These are phyloP conservation scores for Philaenus spumarius DNA, from an alignment of 1,140 invertebrate genomes.

Conservation along the genomic window DNA sequence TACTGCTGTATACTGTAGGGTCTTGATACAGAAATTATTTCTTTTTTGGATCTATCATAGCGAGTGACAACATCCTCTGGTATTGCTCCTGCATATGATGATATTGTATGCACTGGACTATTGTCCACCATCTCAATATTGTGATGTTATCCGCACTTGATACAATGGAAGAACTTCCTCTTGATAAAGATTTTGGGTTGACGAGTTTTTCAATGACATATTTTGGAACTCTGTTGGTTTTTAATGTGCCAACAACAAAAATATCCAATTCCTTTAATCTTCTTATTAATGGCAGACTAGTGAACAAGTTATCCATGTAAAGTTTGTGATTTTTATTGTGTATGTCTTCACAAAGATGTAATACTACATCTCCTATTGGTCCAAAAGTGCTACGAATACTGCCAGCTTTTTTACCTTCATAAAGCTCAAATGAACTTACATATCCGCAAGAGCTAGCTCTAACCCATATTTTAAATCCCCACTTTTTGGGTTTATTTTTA, in stretches of 20 bases:
- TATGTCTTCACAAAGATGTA: slow-evolving; percentile 26
- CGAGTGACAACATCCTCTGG: background rate
- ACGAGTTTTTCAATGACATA: slow-evolving; percentile 6
- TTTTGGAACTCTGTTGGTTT: slow-evolving; percentile 16
- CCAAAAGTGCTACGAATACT: slow-evolving; percentile 29
- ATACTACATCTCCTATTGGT: slow-evolving; percentile 34
- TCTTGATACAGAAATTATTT: background rate
- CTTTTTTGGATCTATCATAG: slow-evolving; percentile 2
- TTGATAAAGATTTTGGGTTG: slow-evolving; percentile 3
- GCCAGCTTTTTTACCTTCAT: slow-evolving; percentile 30
- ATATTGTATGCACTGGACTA: background rate
- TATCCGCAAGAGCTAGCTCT: slow-evolving; percentile 28
- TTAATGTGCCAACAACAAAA: slow-evolving; percentile 17
- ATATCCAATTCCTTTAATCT: slow-evolving; percentile 10
- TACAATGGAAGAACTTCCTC: slow-evolving; percentile 14
- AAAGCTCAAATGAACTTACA: slow-evolving; percentile 35
- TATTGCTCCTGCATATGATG: background rate
- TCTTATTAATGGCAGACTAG: slow-evolving; percentile 9
- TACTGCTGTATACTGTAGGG: slow-evolving; percentile 5
- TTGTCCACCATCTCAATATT: slow-evolving; percentile 17
- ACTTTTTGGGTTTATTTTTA: too few species aligned
- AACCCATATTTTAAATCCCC: slow-evolving; percentile 35
- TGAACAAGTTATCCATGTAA: slow-evolving; percentile 39
- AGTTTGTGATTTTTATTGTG: slow-evolving; percentile 35
- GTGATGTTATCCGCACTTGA: slow-evolving; percentile 17